These are phyloP conservation scores for Ecliptopera silaceata DNA, from an alignment of 2,888 invertebrate species.

Conservation along the genomic window DNA sequence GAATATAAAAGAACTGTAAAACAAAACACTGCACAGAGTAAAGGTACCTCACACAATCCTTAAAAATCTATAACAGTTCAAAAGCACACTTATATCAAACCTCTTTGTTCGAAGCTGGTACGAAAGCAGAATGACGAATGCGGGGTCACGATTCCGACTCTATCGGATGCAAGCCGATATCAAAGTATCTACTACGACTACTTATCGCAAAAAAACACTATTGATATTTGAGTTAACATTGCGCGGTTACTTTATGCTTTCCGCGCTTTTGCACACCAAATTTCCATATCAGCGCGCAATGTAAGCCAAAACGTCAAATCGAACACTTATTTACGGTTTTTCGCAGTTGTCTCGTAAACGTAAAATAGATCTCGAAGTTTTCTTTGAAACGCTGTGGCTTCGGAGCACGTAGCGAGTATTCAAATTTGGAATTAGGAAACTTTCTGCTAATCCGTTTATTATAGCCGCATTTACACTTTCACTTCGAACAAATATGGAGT, in stretches of 20 bases:
- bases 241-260: no score
- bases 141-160: conserved; percentile 28
- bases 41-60: no score
- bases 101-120: neutral
- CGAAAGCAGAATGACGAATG: conserved; percentile 31
- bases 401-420: conserved; percentile 21
- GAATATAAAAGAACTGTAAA: no score
- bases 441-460: conserved; percentile 11
- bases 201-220: no score
- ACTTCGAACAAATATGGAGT: no score
- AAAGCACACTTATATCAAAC: neutral
- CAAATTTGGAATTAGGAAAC: conserved; percentile 3
- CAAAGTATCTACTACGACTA: neutral
- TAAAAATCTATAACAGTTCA: neutral
- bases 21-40: no score
- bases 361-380: conserved; percentile 21
- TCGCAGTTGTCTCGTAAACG: no score
- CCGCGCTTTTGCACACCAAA: no score
- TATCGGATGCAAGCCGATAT: conserved; percentile 15
- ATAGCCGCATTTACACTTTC: neutral
- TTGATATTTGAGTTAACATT: no score
- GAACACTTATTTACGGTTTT: no score
- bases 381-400: conserved; percentile 23
- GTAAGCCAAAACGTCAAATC: no score
- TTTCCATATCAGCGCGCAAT: no score